phyloP scores from a whole-genome alignment of 2,888 invertebrate species.

The Hanleya hanleyi region DNA sequence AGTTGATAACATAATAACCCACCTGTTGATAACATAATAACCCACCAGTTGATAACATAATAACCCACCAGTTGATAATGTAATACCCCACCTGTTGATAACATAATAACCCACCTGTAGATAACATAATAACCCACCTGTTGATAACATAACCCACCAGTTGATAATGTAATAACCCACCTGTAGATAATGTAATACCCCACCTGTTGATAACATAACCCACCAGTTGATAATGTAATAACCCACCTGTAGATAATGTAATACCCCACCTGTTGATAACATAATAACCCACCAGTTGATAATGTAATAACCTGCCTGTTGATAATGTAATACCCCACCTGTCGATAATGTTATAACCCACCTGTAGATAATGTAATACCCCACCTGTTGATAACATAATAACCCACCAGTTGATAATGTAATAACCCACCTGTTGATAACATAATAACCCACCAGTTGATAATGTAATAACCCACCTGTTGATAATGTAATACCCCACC shows the following conservation, averaged over 20 bases:
- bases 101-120: conserved; percentile 91
- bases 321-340: neutral
- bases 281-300: conserved; percentile 90
- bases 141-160: conserved; percentile 71
- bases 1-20: conserved; percentile 92
- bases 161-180: conserved; percentile 90
- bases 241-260: conserved; percentile 70
- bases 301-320: conserved; percentile 94
- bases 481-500: conserved; percentile 71
- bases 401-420: conserved; percentile 92
- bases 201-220: conserved; percentile 77
- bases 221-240: too few relatives aligned
- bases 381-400: conserved; percentile 85
- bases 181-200: conserved; percentile 94
- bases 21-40: conserved; percentile 77
- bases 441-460: too few relatives aligned
- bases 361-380: conserved; percentile 71
- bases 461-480: conserved; percentile 70
- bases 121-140: conserved; percentile 54
- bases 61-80: conserved; percentile 80
- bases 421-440: conserved; percentile 85
- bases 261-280: conserved; percentile 79
- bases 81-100: conserved; percentile 91
- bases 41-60: conserved; percentile 71
- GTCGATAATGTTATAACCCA: too few relatives aligned